Base-by-base conservation (phyloP, 2,888 invertebrate genomes). In the Maniola hyperantus region DNA sequence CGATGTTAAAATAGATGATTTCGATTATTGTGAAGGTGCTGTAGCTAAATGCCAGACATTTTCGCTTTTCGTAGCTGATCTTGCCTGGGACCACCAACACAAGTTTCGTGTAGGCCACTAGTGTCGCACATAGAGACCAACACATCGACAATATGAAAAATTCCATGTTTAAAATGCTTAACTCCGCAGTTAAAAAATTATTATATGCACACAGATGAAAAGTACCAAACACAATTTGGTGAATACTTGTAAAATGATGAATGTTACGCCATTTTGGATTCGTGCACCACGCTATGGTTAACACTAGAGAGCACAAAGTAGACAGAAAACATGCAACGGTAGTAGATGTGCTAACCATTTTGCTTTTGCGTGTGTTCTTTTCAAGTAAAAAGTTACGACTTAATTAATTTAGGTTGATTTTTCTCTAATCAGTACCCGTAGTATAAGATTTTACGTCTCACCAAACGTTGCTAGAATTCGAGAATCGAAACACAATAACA, bases 181-280 rank as follows among this genome's bases (percentile, higher is more conserved):
- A 6, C 1, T n/a, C 13, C 2, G 20, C 7, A 44, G 10, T 5
- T 5, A 42, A 6, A 20, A 44, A 61, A n/a, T 51, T 11, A 33
- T 51, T 51, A 0, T n/a, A 42, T 34, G 55, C n/a, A 42, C 69
- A 60, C 18, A 75, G 64, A 10, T 75, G 69, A 18, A 73, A 18
- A 6, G 72, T 75, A 0, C 74, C 75, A 33, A 67, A 33, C 10
- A 70, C 42, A 6, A 76, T 68, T 67, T 76, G 76, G 34, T 75
- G 67, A 5, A 71, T 64, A 51, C 70, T 72, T 46, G 75, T 71
- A 36, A 70, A 76, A 39, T 75, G 75, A 51, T 74, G 74, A 0
- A 75, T 58, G 0, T 70, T 66, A 6, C 74, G 70, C 76, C 76
- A 76, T 64, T 69, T 71, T 39, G 71, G 65, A 26, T 74, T 65